Conservation (phyloP, 2,797 vertebrate species). For the Poecilia picta region DNA sequence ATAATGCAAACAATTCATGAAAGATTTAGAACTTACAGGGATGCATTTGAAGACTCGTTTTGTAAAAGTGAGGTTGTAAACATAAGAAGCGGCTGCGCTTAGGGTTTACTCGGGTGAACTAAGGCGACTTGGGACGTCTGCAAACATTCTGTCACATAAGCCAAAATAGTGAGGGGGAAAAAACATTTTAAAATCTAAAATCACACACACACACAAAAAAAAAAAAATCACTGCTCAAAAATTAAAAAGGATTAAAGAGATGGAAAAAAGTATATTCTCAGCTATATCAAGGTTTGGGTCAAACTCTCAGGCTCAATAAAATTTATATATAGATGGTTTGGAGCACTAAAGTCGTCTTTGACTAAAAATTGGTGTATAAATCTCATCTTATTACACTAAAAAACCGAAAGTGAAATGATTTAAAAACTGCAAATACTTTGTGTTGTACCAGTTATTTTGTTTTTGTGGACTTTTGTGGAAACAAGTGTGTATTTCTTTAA, state of each 20-base stretch:
- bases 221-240: not conserved
- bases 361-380: not conserved
- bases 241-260: not conserved
- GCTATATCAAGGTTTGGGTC: no score
- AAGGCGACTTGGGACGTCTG: not conserved
- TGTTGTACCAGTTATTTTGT: not conserved
- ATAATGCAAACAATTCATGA: not conserved
- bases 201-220: no score
- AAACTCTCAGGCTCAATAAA: no score
- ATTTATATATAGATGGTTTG: no score
- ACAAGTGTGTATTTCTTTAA: not conserved
- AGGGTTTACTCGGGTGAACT: not conserved
- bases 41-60: not conserved
- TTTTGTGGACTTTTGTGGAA: not conserved
- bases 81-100: not conserved
- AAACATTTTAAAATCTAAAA: not conserved
- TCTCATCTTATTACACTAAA: not conserved
- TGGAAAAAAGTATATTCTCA: no score
- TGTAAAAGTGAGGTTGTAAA: not conserved
- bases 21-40: not conserved
- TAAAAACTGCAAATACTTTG: not conserved
- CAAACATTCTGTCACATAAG: not conserved
- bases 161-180: not conserved
- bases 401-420: not conserved
- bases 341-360: no score